A percentile compares a stretch with the other conserved stretches of the same genome.
Evolutionary conservation across 2,888 invertebrate genomes (phyloP).

Genomic region (Meteorus colon): DNA sequence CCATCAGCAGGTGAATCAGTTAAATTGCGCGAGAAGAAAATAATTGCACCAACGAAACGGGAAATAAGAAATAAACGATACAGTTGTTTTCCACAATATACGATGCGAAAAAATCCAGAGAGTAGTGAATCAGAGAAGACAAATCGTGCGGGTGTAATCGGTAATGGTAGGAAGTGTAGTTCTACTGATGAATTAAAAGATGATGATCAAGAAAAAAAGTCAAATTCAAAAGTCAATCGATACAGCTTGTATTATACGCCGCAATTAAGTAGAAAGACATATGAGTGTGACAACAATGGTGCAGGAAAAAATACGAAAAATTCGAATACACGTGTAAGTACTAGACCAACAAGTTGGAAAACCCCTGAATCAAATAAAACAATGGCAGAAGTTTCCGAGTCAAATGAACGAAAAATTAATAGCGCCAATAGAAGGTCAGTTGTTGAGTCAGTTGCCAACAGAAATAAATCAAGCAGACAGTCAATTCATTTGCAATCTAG

Average conservation of each 20-base stretch:
- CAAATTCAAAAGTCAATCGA: conserved; percentile 58
- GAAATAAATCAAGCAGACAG: conserved; percentile 60
- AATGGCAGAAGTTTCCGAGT: conserved; percentile 38
- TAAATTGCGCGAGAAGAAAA: conserved; percentile 58
- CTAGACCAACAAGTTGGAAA: conserved; percentile 51
- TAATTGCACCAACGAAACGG: conserved; percentile 44
- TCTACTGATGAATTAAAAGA: conserved; percentile 63
- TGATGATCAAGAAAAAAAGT: conserved; percentile 53
- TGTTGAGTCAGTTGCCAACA: conserved; percentile 58
- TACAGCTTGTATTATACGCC: conserved; percentile 68
- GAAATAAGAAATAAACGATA: conserved; percentile 56
- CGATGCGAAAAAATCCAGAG: conserved; percentile 50
- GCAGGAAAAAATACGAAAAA: conserved; percentile 51
- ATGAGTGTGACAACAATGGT: conserved; percentile 55
- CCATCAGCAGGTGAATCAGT: conserved; percentile 55
- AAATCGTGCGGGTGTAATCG: conserved; percentile 38
- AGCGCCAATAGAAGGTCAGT: conserved; percentile 57
- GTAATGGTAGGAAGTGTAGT: conserved; percentile 56
- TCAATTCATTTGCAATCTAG: conserved; percentile 56
- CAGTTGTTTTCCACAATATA: conserved; percentile 56
- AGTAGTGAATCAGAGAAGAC: conserved; percentile 31
- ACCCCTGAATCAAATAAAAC: conserved; percentile 44
- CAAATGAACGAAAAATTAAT: conserved; percentile 38
- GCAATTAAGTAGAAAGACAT: conserved; percentile 63
- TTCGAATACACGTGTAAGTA: conserved; percentile 29